Conservation (phyloP, 2,797 vertebrate genomes). For the Peromyscus nudipes region DNA sequence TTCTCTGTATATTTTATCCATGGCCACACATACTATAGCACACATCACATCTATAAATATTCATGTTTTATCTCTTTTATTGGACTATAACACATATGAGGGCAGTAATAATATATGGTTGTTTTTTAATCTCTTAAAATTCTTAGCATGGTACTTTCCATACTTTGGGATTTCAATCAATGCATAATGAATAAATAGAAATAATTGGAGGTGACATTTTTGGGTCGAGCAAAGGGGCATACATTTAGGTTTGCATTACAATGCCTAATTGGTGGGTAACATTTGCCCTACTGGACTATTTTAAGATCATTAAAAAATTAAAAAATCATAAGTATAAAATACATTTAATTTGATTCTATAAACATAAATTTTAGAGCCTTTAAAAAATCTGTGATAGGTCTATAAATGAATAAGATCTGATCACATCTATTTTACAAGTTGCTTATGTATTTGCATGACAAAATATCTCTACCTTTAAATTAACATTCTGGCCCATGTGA, state of each 20-base stretch:
- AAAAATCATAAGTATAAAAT: background rate
- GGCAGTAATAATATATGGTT: background rate
- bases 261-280: background rate
- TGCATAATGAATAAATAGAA: background rate
- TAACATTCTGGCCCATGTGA: background rate
- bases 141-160: background rate
- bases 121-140: background rate
- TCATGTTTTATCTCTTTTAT: background rate
- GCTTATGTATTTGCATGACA: background rate
- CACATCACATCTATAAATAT: background rate
- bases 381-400: background rate
- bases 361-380: background rate
- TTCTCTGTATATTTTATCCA: background rate
- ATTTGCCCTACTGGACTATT: background rate
- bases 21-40: background rate
- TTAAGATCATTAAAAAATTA: conserved; percentile 36
- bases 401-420: background rate
- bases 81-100: background rate
- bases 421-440: background rate
- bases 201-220: background rate
- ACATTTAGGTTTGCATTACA: background rate
- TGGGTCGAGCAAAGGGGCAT: background rate
- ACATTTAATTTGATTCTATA: conserved; percentile 26
- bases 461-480: background rate
- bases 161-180: background rate